Evolutionary conservation across 2,888 invertebrate species (phyloP).

Genomic region (Achlya flavicornis): DNA sequence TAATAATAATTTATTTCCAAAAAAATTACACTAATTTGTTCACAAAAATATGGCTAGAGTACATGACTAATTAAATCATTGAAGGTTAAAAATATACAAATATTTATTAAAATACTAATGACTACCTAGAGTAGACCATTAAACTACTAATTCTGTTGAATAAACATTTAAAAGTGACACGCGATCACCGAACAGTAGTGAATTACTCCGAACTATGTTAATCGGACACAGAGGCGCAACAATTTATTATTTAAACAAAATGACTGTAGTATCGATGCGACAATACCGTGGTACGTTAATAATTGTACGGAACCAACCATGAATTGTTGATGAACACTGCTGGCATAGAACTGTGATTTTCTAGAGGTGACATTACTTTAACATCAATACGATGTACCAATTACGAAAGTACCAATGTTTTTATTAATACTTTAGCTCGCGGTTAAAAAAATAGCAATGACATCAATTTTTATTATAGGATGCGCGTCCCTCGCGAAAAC

Average conservation of each 20-base stretch:
- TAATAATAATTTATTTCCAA: too few relatives aligned
- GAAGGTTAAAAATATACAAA: too few relatives aligned
- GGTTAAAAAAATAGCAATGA: too few relatives aligned
- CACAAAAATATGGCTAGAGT: too few relatives aligned
- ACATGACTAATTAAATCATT: too few relatives aligned
- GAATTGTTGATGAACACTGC: slow-evolving; percentile 58
- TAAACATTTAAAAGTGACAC: slow-evolving; percentile 7
- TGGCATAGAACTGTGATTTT: slow-evolving; percentile 9
- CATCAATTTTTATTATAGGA: too few relatives aligned
- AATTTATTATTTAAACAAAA: slow-evolving; percentile 68
- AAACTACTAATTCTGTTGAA: not conserved
- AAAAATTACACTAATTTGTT: too few relatives aligned
- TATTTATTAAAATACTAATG: too few relatives aligned
- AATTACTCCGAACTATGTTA: slow-evolving; percentile 44
- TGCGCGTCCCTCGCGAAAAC: too few relatives aligned
- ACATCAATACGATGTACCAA: too few relatives aligned
- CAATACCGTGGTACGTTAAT: slow-evolving; percentile 55
- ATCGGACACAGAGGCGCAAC: slow-evolving; percentile 41
- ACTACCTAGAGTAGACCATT: not conserved
- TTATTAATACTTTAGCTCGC: too few relatives aligned
- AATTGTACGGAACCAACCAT: slow-evolving; percentile 60
- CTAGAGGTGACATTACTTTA: not conserved
- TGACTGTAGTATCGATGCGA: slow-evolving; percentile 41
- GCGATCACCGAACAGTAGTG: not conserved
- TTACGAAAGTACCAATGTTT: too few relatives aligned